Percentiles rank a stretch among this genome's conserved stretches.
Evolutionary conservation across 1,140 invertebrate genomes (phyloP).

Genomic region (Nymphalis io): DNA sequence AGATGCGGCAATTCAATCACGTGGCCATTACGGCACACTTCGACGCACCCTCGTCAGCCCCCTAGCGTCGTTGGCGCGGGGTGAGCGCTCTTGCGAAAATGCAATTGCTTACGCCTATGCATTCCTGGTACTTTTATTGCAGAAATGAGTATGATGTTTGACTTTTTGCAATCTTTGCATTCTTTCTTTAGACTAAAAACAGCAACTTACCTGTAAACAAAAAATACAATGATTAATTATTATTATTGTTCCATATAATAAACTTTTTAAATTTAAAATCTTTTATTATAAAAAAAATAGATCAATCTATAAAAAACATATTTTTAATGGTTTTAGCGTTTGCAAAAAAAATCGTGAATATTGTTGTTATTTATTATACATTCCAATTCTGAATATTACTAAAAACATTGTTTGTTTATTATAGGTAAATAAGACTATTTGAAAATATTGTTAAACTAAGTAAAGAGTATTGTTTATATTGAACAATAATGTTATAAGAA

Average conservation of each 20-base stretch:
- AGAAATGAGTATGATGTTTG: slow-evolving; percentile 45
- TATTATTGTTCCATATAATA: not conserved
- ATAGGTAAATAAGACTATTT: too few relatives aligned
- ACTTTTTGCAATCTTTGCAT: slow-evolving; percentile 14
- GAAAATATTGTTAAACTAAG: too few relatives aligned
- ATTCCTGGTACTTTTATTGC: slow-evolving; percentile 65
- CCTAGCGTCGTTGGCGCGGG: slow-evolving; percentile 19
- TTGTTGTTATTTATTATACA: too few relatives aligned
- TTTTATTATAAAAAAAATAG: too few relatives aligned
- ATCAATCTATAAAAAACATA: too few relatives aligned
- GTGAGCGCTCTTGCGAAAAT: slow-evolving; percentile 52
- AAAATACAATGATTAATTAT: slow-evolving; percentile 8
- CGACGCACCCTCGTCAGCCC: slow-evolving; percentile 40
- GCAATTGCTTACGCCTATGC: slow-evolving; percentile 48
- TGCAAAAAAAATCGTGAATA: too few relatives aligned
- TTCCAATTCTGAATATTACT: too few relatives aligned
- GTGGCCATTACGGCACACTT: slow-evolving; percentile 61
- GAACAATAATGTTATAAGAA: not conserved
- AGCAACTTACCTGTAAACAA: slow-evolving; percentile 55
- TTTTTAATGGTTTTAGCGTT: too few relatives aligned
- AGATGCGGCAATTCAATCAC: slow-evolving; percentile 71
- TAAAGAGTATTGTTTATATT: too few relatives aligned
- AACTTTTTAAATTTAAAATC: too few relatives aligned
- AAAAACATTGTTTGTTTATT: too few relatives aligned
- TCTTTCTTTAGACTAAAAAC: not conserved